Evolutionary conservation across 2,888 invertebrate species (phyloP), one percentile per base, ranked within the genome.

Genomic region (Lasius fuliginosus): DNA sequence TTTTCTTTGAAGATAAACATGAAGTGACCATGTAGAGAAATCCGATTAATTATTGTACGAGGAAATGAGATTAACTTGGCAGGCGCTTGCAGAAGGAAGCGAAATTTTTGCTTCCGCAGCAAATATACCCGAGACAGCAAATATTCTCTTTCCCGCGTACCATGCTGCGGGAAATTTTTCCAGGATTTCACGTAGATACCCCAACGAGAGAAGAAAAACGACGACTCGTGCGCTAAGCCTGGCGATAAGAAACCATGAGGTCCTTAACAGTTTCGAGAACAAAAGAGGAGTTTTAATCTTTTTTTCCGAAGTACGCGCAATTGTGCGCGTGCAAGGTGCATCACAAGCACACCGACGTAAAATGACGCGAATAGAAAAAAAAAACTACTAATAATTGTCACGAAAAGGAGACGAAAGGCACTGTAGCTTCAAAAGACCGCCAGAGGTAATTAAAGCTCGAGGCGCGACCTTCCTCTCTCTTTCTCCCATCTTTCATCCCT

Each of bases 371-470:
- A 83, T 85, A 69, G 74, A 62, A 83, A 83, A 83, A 83, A 84
- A 90, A 82, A 56, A 56, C 42, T 86, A 86, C 90, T 91, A 90
- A 90, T 91, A 90, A 90, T 90, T 87, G 89, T 89, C 86, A 86
- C 81, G 82, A 81, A 71, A 49, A 36, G 33, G 33, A 8, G 60
- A 65, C 82, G 86, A 85, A 89, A 90, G 73, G 46, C 49, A 56
- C 74, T 68, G 60, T 62, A 74, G 90, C 89, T 90, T 92, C 92
- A 91, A 92, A 92, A 92, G 92, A 75, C 86, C 87, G 87, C 85
- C 88, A 77, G 87, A 84, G 90, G 88, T 94, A 94, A 94, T 94
- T 94, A 94, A 92, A 90, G 90, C 91, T 91, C 82, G 88, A 86
- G 91, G 89, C 92, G 88, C 87, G 91, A 90, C 88, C 89, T 90